A percentile compares a stretch with the other conserved stretches of the same genome.
phyloP scores from a whole-genome alignment of 2,113 vertebrate species.

The Tachysurus vachellii region DNA sequence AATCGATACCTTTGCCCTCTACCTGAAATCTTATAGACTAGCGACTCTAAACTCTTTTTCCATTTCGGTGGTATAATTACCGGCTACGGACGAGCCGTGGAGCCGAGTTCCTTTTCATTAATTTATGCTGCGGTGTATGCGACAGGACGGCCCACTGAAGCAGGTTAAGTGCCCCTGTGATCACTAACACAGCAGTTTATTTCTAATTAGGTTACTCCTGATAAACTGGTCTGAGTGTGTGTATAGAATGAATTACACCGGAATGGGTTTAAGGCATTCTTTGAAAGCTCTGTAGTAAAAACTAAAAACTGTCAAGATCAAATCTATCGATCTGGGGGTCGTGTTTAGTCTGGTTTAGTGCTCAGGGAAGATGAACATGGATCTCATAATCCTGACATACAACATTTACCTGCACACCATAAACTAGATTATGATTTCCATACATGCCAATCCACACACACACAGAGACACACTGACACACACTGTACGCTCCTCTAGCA shows the following conservation, averaged over 20 bases:
- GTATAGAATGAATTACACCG: not conserved
- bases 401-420: not conserved
- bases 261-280: not conserved
- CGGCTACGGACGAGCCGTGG: conserved; percentile 41
- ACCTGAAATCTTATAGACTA: conserved; percentile 56
- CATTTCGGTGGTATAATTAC: conserved; percentile 63
- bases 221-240: conserved; percentile 2
- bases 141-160: conserved; percentile 48
- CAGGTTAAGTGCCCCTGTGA: conserved; percentile 58
- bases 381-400: not conserved
- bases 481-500: conserved; percentile 11
- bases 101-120: conserved; percentile 62
- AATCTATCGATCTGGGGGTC: not conserved
- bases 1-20: conserved; percentile 23
- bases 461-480: conserved; percentile 23
- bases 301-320: not conserved
- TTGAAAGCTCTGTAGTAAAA: not conserved
- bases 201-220: conserved; percentile 13
- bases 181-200: conserved; percentile 30
- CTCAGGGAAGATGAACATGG: not conserved
- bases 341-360: not conserved
- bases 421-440: not conserved
- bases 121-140: conserved; percentile 64
- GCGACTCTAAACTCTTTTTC: conserved; percentile 52
- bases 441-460: not conserved